A percentile compares a stretch with the other conserved stretches of the same genome.
phyloP scores from a whole-genome alignment of 92 coral and sea anemone species.

The Blastomussa wellsi region DNA sequence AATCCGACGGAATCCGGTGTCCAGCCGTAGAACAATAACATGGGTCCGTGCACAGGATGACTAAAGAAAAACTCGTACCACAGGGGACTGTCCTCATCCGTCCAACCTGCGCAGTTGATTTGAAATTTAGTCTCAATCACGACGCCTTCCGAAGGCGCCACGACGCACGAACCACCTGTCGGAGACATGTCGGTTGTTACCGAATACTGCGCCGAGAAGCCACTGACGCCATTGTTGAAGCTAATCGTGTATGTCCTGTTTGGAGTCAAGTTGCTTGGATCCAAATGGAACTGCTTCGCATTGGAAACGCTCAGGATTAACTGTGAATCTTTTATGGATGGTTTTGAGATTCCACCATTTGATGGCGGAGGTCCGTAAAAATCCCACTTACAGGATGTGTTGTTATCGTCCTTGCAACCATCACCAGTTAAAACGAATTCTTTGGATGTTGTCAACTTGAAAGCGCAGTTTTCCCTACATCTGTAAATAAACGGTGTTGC shows the following conservation, averaged over 20 bases:
- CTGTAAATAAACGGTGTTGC: slow-evolving; percentile 18
- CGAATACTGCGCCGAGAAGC: slow-evolving; percentile 26
- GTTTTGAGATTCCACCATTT: slow-evolving; percentile 12
- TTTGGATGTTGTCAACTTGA: slow-evolving; percentile 45
- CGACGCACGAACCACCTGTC: slow-evolving; percentile 57
- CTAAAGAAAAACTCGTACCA: slow-evolving; percentile 69
- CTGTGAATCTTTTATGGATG: background rate
- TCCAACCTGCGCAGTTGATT: slow-evolving; percentile 67
- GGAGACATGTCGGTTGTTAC: slow-evolving; percentile 39
- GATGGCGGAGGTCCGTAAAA: slow-evolving; percentile 24
- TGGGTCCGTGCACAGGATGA: slow-evolving; percentile 39
- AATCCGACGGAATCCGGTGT: slow-evolving; percentile 37
- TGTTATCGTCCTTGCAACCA: slow-evolving; percentile 35
- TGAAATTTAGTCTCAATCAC: slow-evolving; percentile 61
- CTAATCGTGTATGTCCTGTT: slow-evolving; percentile 38
- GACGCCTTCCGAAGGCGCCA: slow-evolving; percentile 56
- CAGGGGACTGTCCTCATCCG: slow-evolving; percentile 76
- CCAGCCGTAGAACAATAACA: slow-evolving; percentile 67
- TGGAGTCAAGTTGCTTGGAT: slow-evolving; percentile 23
- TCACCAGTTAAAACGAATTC: slow-evolving; percentile 38
- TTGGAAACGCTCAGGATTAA: background rate
- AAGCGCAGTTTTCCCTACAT: slow-evolving; percentile 65
- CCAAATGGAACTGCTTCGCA: slow-evolving; percentile 24
- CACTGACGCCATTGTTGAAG: background rate
- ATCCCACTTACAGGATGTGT: slow-evolving; percentile 34